A percentile compares a stretch with the other conserved stretches of the same genome.
Evolutionary conservation across 1,140 invertebrate genomes (phyloP).

Genomic region (Bombus haemorrhoidalis): DNA sequence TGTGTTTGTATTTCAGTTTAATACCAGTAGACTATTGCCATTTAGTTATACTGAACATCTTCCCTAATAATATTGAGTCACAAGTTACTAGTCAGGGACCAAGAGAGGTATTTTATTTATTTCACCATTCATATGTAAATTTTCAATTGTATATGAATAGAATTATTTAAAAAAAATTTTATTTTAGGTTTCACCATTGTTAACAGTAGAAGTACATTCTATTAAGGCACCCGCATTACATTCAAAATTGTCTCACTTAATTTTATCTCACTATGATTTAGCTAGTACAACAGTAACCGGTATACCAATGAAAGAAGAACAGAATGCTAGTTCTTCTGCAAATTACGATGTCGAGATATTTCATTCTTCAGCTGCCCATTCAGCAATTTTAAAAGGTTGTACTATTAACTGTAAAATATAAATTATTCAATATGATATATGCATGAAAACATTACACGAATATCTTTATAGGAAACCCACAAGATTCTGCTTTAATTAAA

Average conservation of each 20-base stretch:
- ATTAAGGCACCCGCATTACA: slow-evolving; percentile 86
- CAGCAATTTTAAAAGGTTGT: slow-evolving; percentile 87
- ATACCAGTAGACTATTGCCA: slow-evolving; percentile 93
- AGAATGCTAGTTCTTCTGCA: slow-evolving; percentile 98
- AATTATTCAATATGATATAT: neutral
- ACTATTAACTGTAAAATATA: neutral
- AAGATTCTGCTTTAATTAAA: slow-evolving; percentile 79
- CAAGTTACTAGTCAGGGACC: slow-evolving; percentile 88
- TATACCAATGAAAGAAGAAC: slow-evolving; percentile 99
- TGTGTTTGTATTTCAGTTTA: slow-evolving; percentile 83
- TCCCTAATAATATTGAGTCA: slow-evolving; percentile 89
- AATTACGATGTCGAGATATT: slow-evolving; percentile 99
- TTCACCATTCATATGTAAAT: slow-evolving; percentile 28
- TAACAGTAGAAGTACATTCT: slow-evolving; percentile 88
- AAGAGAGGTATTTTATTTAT: slow-evolving; percentile 83
- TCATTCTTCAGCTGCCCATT: slow-evolving; percentile 92
- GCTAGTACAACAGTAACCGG: slow-evolving; percentile 98
- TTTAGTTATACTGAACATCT: slow-evolving; percentile 93
- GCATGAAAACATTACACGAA: neutral
- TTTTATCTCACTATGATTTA: slow-evolving; percentile 94
- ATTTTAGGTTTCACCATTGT: slow-evolving; percentile 84
- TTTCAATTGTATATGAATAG: neutral
- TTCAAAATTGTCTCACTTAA: slow-evolving; percentile 88
- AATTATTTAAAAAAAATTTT: neutral
- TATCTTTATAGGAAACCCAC: slow-evolving; percentile 73